phyloP scores from a whole-genome alignment of 2,888 invertebrate species.

The Lathronympha strigana region DNA sequence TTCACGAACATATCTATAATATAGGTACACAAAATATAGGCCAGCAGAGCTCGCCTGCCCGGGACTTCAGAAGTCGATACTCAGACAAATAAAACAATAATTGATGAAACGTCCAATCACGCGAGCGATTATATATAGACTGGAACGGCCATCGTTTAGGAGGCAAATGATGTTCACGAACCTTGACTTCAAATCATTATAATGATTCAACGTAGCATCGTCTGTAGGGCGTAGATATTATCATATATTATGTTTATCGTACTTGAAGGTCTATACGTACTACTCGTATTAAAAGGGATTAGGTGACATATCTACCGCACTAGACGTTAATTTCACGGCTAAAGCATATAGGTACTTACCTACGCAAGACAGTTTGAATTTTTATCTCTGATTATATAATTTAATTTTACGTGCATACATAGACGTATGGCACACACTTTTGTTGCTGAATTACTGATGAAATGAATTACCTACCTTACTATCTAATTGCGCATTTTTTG shows the following conservation, averaged over 20 bases:
- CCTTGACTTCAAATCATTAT: constrained; percentile 39
- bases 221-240: constrained; percentile 29
- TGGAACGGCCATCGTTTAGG: constrained; percentile 30
- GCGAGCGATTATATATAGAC: constrained; percentile 52
- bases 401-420: too few relatives aligned
- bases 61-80: constrained; percentile 27
- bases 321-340: not conserved
- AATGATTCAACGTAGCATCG: constrained; percentile 25
- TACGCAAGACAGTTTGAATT: not conserved
- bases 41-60: not conserved
- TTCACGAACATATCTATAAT: not conserved
- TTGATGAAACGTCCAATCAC: constrained; percentile 48
- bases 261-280: not conserved
- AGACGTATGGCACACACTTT: not conserved
- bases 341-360: too few relatives aligned
- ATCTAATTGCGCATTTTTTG: not conserved
- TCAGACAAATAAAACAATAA: constrained; percentile 28
- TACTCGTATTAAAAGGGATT: not conserved
- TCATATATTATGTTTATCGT: constrained; percentile 10
- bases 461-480: too few relatives aligned
- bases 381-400: not conserved
- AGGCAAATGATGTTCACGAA: constrained; percentile 35
- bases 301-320: not conserved
- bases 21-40: not conserved
- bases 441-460: not conserved